Percentiles rank a stretch among this genome's conserved stretches.
phyloP scores from a whole-genome alignment of 2,888 invertebrate genomes.

The Apotomis turbidana region DNA sequence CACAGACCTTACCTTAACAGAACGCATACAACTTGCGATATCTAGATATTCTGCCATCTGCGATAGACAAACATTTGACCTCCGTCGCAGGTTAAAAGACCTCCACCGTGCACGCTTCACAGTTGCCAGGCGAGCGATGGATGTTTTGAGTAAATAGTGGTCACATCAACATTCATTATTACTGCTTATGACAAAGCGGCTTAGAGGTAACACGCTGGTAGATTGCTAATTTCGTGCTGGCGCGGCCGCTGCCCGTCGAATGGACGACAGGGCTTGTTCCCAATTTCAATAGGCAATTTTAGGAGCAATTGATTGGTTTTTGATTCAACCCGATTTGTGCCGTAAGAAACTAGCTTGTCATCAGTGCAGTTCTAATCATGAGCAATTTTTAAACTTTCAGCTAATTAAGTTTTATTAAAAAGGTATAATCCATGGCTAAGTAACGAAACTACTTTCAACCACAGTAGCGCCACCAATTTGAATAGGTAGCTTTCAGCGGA shows the following conservation, averaged over 20 bases:
- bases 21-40: too few species aligned
- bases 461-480: too few species aligned
- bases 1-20: too few species aligned
- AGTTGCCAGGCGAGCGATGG: conserved; percentile 36
- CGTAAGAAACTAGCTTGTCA: background rate
- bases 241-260: conserved; percentile 29
- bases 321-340: background rate
- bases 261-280: conserved; percentile 34
- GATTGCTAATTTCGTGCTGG: conserved; percentile 56
- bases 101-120: conserved; percentile 8
- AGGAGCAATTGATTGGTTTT: conserved; percentile 32
- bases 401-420: too few species aligned
- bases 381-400: too few species aligned
- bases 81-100: too few species aligned
- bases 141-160: conserved; percentile 58
- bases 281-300: conserved; percentile 39
- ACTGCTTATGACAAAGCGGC: conserved; percentile 71
- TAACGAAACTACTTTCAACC: too few species aligned
- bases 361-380: background rate
- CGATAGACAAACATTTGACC: too few species aligned
- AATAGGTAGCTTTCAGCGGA: too few species aligned
- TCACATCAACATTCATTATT: conserved; percentile 63
- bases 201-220: conserved; percentile 70
- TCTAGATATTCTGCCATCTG: too few species aligned
- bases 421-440: too few species aligned